These are phyloP conservation scores for Megatriorchis doriae DNA, from an alignment of 2,113 vertebrate species.

Conservation along the genomic window DNA sequence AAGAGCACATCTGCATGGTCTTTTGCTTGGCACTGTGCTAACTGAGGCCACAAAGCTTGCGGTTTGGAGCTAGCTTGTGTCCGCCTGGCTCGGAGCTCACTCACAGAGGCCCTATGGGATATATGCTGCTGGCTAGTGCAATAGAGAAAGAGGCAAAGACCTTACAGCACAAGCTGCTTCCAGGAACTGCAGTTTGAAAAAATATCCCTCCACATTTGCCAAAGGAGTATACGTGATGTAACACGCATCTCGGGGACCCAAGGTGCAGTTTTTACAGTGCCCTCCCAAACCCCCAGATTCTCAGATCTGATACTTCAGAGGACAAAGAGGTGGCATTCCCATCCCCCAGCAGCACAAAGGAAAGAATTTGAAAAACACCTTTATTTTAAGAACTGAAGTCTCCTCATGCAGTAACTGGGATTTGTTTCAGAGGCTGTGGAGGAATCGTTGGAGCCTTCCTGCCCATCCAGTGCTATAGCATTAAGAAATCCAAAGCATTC, in stretches of 20 bases:
- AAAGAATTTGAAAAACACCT: background rate
- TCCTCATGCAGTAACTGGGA: background rate
- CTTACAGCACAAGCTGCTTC: background rate
- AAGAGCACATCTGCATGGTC: background rate
- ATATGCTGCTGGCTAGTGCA: background rate
- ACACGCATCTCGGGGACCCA: rapidly evolving
- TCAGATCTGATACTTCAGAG: background rate
- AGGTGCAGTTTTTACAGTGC: background rate
- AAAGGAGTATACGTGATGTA: rapidly evolving
- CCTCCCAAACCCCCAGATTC: background rate
- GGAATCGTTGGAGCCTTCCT: background rate
- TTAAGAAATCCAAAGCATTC: background rate
- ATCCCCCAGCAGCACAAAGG: background rate
- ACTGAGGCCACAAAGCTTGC: background rate
- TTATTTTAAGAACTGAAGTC: background rate
- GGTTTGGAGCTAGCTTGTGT: background rate
- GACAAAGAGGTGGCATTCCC: background rate
- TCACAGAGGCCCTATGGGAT: background rate
- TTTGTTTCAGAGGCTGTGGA: background rate
- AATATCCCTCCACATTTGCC: rapidly evolving
- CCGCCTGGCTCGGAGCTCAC: background rate
- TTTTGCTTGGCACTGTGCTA: background rate
- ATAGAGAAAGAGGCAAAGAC: background rate
- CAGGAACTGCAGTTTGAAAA: rapidly evolving
- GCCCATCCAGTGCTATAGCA: background rate